Evolutionary conservation across 2,113 vertebrate genomes (phyloP), one percentile per base, ranked within the genome.

Genomic region (Pseudopodoces humilis): DNA sequence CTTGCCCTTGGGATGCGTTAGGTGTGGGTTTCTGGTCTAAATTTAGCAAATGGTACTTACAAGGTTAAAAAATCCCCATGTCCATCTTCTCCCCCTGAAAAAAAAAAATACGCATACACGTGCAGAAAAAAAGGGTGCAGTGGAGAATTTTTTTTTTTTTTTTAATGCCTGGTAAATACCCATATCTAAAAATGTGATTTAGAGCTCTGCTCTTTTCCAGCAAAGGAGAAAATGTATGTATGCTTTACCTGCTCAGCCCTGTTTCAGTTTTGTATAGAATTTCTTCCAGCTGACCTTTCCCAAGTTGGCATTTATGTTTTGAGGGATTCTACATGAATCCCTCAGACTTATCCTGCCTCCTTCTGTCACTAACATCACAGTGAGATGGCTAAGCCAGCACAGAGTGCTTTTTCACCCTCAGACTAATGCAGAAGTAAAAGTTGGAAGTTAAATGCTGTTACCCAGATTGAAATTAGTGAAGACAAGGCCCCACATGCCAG

Each of bases 131-230:
- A 44, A 85, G 4, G 6, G 9, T 49, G 23, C 19, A 70, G 11
- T 28, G 20, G 20, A 69, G 24, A 67, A 72, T 88, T 76, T 39
- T 22, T 37, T 11, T 25, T 37, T 28, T 15, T 35, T 41, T 39
- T 24, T 6, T 8, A 15, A 47, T 65, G 2, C 3, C 3, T 7
- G 0, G 0, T 47, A 69, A 83, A 22, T 27, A 25, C 1, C 3
- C 19, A 9, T 50, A 46, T 18, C 16, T 72, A 77, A 74, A 82
- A 21, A 20, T 30, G 13, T 58, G 19, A 33, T 78, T 82, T 81
- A 43, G 31, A 84, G 6, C 6, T 46, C n/a, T 68, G 19, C 25
- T 88, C 63, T 77, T 75, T 70, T 53, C 60, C 56, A 87, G 13
- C 16, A 58, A 77, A 83, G 64, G 37, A 58, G 39, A 78, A 91